Percentiles rank a stretch among this genome's conserved stretches.
phyloP scores from a whole-genome alignment of 1,140 invertebrate genomes.

The Homalodisca vitripennis region DNA sequence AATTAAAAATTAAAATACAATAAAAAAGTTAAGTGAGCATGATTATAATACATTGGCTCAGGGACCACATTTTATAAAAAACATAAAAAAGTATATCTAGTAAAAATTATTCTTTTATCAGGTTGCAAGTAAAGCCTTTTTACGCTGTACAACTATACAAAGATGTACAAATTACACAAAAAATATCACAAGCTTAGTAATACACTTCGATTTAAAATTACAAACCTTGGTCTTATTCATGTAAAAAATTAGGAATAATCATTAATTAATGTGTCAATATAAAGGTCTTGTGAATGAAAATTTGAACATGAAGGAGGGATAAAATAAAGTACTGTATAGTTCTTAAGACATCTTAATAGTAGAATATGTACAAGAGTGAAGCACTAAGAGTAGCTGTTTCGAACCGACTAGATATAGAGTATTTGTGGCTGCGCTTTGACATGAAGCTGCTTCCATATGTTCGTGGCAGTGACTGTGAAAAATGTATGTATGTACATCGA shows the following conservation, averaged over 20 bases:
- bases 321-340: not conserved
- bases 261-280: not conserved
- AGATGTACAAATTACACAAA: not conserved
- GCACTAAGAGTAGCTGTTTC: slow-evolving; percentile 2
- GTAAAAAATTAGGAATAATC: not conserved
- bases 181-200: not conserved
- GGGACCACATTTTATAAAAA: too few relatives aligned
- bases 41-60: too few relatives aligned
- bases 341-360: not conserved
- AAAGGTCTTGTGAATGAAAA: not conserved
- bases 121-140: not conserved
- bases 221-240: not conserved
- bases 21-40: too few relatives aligned
- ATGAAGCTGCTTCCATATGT: not conserved
- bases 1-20: too few relatives aligned
- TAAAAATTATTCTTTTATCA: too few relatives aligned
- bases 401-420: slow-evolving; percentile 23
- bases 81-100: too few relatives aligned
- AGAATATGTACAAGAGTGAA: not conserved
- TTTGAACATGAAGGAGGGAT: not conserved
- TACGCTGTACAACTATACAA: not conserved
- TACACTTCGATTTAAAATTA: not conserved
- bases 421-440: slow-evolving; percentile 1
- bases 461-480: too few relatives aligned
- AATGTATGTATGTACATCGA: too few relatives aligned